Conservation (phyloP, 2,888 invertebrate species). For the Hoplodrina blanda region DNA sequence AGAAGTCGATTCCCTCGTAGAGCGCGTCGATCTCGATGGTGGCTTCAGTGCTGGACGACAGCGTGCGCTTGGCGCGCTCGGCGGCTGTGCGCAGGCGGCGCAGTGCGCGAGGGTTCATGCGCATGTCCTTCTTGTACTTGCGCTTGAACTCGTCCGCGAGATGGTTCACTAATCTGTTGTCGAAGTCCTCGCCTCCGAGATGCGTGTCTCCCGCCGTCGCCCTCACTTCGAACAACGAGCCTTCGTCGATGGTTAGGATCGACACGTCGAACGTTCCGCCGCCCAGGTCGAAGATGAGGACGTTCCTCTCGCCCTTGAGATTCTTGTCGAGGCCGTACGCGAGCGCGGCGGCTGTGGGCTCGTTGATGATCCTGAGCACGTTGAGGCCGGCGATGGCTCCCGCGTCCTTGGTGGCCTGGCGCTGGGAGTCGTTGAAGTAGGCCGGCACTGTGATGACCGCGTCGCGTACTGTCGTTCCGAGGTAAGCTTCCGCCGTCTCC, state of each 20-base stretch:
- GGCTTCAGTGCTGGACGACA: constrained; percentile 94
- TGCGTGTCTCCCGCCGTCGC: constrained; percentile 96
- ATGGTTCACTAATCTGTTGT: constrained; percentile 92
- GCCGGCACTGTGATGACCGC: constrained; percentile 96
- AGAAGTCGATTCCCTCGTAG: constrained; percentile 93
- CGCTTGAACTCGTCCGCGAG: constrained; percentile 93
- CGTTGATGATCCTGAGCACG: constrained; percentile 96
- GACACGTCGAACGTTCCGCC: constrained; percentile 98
- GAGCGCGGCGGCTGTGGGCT: constrained; percentile 96
- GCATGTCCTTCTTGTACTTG: constrained; percentile 93
- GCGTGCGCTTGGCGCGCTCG: constrained; percentile 94
- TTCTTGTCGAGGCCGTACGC: constrained; percentile 96
- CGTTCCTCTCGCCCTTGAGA: constrained; percentile 93
- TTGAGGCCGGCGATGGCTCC: constrained; percentile 96
- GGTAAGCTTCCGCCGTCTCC: constrained; percentile 93
- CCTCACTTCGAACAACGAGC: constrained; percentile 95
- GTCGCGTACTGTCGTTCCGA: constrained; percentile 92
- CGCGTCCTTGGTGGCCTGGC: constrained; percentile 96
- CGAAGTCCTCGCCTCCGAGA: constrained; percentile 94
- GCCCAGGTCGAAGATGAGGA: constrained; percentile 93
- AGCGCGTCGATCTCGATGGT: constrained; percentile 94
- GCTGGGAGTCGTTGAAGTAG: constrained; percentile 94
- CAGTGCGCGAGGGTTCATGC: constrained; percentile 92
- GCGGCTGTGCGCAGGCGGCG: constrained; percentile 94
- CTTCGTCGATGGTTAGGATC: constrained; percentile 96